These are phyloP conservation scores for Drosophila watanabei DNA, from an alignment of 1,140 invertebrate genomes.

Conservation along the genomic window DNA sequence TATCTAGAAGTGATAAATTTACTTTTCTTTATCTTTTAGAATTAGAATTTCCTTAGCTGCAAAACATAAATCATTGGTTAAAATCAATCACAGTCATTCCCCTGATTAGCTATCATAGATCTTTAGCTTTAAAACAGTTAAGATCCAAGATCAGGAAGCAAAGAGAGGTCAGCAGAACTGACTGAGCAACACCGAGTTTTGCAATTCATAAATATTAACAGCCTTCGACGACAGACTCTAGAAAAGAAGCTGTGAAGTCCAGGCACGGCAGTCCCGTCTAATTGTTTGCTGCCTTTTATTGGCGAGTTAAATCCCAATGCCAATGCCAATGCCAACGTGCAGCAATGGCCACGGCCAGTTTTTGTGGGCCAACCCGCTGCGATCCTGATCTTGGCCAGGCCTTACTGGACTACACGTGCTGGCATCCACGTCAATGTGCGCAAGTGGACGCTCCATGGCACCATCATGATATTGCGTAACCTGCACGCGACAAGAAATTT, in stretches of 20 bases:
- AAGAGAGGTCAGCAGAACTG: conserved; percentile 26
- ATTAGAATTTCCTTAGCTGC: neutral
- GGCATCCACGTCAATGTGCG: conserved; percentile 57
- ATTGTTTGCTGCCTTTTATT: conserved; percentile 79
- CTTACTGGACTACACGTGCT: conserved; percentile 62
- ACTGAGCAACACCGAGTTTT: conserved; percentile 39
- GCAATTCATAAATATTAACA: conserved; percentile 62
- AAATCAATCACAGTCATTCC: conserved; percentile 8
- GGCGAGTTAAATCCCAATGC: conserved; percentile 70
- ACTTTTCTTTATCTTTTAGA: neutral
- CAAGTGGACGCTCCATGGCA: conserved; percentile 15
- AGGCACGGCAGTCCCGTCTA: conserved; percentile 59
- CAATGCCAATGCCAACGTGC: conserved; percentile 42
- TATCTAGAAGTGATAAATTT: neutral
- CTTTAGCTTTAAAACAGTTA: conserved; percentile 21
- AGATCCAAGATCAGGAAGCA: conserved; percentile 25
- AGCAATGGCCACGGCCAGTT: conserved; percentile 65
- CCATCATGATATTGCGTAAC: conserved; percentile 73
- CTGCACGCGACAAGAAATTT: conserved; percentile 75
- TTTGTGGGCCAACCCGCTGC: conserved; percentile 39
- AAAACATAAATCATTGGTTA: neutral
- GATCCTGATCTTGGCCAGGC: conserved; percentile 48
- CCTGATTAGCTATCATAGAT: conserved; percentile 4
- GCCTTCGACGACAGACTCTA: neutral
- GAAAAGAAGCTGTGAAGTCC: conserved; percentile 13